Evolutionary conservation across 1,140 invertebrate species (phyloP).

Genomic region (Trinorchestia longiramus): DNA sequence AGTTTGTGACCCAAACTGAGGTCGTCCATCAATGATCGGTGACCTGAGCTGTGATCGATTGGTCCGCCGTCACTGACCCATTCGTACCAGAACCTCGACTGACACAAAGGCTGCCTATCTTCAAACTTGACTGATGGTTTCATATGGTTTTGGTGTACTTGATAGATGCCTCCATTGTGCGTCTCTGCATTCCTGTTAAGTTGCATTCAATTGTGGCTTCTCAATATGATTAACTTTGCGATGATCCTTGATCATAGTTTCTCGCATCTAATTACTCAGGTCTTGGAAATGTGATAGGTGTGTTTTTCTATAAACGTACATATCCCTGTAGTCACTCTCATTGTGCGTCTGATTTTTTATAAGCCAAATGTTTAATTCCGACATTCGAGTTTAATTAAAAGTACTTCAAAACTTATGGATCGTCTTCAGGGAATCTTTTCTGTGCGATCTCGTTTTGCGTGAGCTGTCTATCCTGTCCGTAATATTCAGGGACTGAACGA

Average conservation of each 20-base stretch:
- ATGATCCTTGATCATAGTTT: background rate
- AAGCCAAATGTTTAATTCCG: background rate
- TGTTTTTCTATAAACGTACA: background rate
- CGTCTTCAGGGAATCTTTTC: too few relatives aligned
- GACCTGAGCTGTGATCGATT: slow-evolving; percentile 21
- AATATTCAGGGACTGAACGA: too few relatives aligned
- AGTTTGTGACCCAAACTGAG: slow-evolving; percentile 50
- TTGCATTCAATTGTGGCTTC: background rate
- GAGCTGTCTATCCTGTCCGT: too few relatives aligned
- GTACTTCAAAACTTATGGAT: background rate
- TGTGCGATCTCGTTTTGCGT: too few relatives aligned
- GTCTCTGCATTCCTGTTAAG: background rate
- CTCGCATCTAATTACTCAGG: background rate
- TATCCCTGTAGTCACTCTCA: background rate
- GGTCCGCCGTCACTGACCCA: slow-evolving; percentile 17
- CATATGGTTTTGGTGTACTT: background rate
- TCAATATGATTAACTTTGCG: background rate
- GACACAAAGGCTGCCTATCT: slow-evolving; percentile 34
- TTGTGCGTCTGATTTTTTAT: background rate
- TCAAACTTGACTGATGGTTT: slow-evolving; percentile 40
- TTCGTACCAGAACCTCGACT: slow-evolving; percentile 12
- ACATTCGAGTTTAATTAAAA: background rate
- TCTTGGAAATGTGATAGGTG: background rate
- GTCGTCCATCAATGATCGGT: slow-evolving; percentile 50
- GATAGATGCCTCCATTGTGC: slow-evolving; percentile 13